These are phyloP conservation scores for Belgica antarctica DNA, from an alignment of 2,888 invertebrate species.

Conservation along the genomic window DNA sequence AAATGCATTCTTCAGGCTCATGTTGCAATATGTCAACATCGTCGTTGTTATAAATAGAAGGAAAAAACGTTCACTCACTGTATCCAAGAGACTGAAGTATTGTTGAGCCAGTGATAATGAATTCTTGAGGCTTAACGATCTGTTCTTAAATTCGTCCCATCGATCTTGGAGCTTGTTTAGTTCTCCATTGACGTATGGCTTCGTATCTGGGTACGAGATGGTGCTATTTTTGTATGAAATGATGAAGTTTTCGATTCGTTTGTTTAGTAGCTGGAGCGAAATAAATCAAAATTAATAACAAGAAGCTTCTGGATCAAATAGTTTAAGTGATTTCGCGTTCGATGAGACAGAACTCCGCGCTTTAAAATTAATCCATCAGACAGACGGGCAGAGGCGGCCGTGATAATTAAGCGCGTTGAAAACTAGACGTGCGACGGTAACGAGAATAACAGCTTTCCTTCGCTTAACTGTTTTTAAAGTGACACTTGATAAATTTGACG, in stretches of 20 bases:
- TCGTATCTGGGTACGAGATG: constrained; percentile 57
- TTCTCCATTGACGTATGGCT: constrained; percentile 63
- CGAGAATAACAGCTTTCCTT: constrained; percentile 1
- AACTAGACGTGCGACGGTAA: neutral
- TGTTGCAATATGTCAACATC: neutral
- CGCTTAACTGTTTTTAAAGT: neutral
- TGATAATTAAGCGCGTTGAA: constrained; percentile 20
- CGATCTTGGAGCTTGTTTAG: constrained; percentile 62
- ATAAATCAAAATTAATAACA: constrained; percentile 12
- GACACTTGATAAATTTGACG: constrained; percentile 21
- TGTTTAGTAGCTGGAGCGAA: constrained; percentile 63
- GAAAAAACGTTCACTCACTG: constrained; percentile 58
- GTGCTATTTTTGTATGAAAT: constrained; percentile 63
- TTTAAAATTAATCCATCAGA: neutral
- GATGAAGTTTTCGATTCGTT: constrained; percentile 67
- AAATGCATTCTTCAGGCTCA: constrained; percentile 16
- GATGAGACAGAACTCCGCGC: neutral
- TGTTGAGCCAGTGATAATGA: constrained; percentile 67
- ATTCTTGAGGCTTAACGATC: constrained; percentile 64
- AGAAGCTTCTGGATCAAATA: too few species aligned
- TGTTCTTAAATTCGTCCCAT: constrained; percentile 68
- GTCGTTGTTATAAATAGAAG: neutral
- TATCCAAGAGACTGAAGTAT: constrained; percentile 71
- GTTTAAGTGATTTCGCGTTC: too few species aligned
- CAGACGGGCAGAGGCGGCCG: neutral